Evolutionary conservation across 2,888 invertebrate species (phyloP).

Genomic region (Sclerodermus sp.): DNA sequence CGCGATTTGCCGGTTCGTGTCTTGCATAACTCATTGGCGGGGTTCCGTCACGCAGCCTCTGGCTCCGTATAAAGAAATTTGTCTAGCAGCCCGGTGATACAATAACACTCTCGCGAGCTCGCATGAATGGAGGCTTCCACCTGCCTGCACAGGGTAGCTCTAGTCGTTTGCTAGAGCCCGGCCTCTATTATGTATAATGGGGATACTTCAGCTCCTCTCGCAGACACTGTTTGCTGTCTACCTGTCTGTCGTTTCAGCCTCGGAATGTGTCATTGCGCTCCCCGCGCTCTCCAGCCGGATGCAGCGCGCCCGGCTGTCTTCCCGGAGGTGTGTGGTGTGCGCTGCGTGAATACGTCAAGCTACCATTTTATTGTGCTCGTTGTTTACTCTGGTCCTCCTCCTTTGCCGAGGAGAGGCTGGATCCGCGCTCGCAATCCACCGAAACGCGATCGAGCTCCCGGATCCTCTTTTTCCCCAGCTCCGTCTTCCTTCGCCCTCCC

Average conservation of each 20-base stretch:
- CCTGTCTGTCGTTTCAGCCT: conserved; percentile 34
- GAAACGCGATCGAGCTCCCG: conserved; percentile 25
- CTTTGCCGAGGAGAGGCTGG: neutral
- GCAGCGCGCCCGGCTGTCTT: no score
- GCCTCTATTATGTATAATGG: conserved; percentile 41
- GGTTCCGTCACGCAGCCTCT: no score
- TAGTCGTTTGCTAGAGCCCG: neutral
- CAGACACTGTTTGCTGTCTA: conserved; percentile 42
- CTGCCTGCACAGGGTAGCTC: no score
- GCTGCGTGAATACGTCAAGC: conserved; percentile 23
- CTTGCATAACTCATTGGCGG: no score
- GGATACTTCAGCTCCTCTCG: conserved; percentile 35
- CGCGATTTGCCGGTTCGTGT: no score
- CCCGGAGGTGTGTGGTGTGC: neutral
- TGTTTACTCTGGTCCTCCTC: conserved; percentile 17
- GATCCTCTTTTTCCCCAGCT: conserved; percentile 8
- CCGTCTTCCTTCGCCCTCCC: neutral
- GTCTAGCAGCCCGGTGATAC: no score
- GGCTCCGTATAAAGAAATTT: no score
- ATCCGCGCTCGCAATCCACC: conserved; percentile 6
- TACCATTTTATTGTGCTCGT: conserved; percentile 26
- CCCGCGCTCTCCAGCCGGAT: no score
- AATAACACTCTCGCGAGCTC: no score
- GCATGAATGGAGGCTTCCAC: no score
- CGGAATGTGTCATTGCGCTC: conserved; percentile 27